Conservation (phyloP, 2,888 invertebrate species). For the Chrysolina haemoptera region DNA sequence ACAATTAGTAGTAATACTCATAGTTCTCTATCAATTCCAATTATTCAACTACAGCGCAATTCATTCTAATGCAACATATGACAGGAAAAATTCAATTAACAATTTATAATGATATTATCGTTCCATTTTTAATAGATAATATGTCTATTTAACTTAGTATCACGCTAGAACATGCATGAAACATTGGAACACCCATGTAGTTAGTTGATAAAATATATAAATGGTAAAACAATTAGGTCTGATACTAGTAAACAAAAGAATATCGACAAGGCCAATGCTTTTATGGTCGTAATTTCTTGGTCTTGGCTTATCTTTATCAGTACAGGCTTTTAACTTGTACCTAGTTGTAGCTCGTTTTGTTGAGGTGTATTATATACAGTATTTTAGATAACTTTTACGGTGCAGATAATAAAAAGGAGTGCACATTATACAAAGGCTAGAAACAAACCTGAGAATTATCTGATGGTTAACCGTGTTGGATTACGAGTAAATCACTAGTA, state of each 20-base stretch:
- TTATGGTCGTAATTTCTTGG: slow-evolving; percentile 23
- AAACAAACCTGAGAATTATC: neutral
- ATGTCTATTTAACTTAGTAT: slow-evolving; percentile 27
- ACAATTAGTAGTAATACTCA: no score
- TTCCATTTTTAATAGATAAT: slow-evolving; percentile 8
- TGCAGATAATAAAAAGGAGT: neutral
- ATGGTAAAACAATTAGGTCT: slow-evolving; percentile 37
- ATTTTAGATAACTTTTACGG: neutral
- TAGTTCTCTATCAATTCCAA: no score
- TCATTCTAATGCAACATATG: neutral
- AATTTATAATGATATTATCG: slow-evolving; percentile 25
- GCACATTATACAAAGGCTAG: neutral
- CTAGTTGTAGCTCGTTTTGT: slow-evolving; percentile 17
- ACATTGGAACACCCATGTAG: slow-evolving; percentile 43
- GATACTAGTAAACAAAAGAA: slow-evolving; percentile 36
- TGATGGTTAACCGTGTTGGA: neutral
- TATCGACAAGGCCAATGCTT: slow-evolving; percentile 33
- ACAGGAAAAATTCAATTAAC: slow-evolving; percentile 15
- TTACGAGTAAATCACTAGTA: no score
- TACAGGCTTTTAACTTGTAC: slow-evolving; percentile 21
- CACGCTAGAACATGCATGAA: slow-evolving; percentile 29
- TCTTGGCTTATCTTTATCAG: slow-evolving; percentile 24
- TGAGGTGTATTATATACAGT: slow-evolving; percentile 20
- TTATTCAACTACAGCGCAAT: no score
- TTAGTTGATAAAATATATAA: slow-evolving; percentile 43